Percentiles rank a stretch among this genome's conserved stretches.
Evolutionary conservation across 2,113 vertebrate species (phyloP).

Genomic region (Cephalopterus ornatus): DNA sequence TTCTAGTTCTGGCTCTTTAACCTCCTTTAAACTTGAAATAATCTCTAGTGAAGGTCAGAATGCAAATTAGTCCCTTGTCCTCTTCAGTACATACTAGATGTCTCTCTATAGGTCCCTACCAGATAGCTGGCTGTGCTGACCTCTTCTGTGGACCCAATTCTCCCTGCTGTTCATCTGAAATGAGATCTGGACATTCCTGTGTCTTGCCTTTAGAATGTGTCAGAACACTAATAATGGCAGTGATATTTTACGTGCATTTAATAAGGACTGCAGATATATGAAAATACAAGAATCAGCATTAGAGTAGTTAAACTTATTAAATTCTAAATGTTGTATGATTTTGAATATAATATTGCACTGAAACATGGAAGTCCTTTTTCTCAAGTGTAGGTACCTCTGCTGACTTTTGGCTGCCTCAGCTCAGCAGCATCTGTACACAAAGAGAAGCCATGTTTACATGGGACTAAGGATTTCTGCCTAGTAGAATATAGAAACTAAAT

Average conservation of each 20-base stretch:
- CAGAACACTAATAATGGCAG: not conserved
- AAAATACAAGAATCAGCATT: not conserved
- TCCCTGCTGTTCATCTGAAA: not conserved
- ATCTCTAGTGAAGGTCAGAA: not conserved
- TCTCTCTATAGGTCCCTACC: not conserved
- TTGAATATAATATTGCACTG: not conserved
- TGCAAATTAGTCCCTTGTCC: not conserved
- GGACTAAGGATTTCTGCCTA: not conserved
- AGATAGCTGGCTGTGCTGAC: not conserved
- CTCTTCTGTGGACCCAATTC: accelerated
- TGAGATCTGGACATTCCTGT: not conserved
- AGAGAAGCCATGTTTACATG: not conserved
- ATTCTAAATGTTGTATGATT: not conserved
- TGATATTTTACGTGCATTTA: not conserved
- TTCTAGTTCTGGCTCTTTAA: not conserved
- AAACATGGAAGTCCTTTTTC: not conserved
- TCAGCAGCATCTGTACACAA: not conserved
- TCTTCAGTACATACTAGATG: not conserved
- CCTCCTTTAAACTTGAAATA: not conserved
- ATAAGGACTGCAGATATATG: not conserved
- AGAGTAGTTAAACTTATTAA: not conserved
- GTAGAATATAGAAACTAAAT: not conserved
- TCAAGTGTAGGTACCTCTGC: not conserved
- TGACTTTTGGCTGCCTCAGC: not conserved
- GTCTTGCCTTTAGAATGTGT: not conserved